These are phyloP conservation scores for Sylvietta virens DNA, from an alignment of 2,113 vertebrate genomes.

Conservation along the genomic window DNA sequence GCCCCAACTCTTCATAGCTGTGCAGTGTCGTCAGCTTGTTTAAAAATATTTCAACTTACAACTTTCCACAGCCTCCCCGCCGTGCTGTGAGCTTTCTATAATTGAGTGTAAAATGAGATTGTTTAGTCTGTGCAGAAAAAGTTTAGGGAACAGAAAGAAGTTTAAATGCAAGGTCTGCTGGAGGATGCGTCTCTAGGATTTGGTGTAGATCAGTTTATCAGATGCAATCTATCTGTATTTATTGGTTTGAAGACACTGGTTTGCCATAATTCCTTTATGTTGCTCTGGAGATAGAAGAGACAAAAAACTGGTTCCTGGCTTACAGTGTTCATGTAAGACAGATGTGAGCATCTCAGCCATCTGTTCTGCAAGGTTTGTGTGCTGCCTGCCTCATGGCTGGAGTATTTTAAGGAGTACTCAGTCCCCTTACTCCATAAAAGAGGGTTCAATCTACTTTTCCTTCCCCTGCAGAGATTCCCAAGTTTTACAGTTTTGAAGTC, in stretches of 20 bases:
- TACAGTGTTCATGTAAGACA: background rate
- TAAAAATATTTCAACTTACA: constrained; percentile 43
- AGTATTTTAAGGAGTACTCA: background rate
- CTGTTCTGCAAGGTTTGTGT: background rate
- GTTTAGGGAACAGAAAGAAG: background rate
- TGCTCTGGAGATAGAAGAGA: background rate
- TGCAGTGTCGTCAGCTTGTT: constrained; percentile 36
- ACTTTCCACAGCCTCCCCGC: background rate
- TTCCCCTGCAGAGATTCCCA: background rate
- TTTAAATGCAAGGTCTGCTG: background rate
- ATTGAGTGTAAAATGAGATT: constrained; percentile 51
- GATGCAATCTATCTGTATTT: background rate
- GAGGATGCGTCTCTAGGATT: background rate
- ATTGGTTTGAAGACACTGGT: background rate
- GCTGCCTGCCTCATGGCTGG: background rate
- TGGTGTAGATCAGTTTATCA: background rate
- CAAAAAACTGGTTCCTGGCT: background rate
- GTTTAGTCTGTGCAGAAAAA: constrained; percentile 36
- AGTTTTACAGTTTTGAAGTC: background rate
- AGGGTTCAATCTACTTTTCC: background rate
- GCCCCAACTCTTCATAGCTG: constrained; percentile 38
- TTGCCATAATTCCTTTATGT: background rate
- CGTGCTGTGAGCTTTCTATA: background rate
- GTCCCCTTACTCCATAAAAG: background rate
- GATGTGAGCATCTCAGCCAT: background rate